Evolutionary conservation across 2,888 invertebrate species (phyloP).

Genomic region (Hetaerina titia): DNA sequence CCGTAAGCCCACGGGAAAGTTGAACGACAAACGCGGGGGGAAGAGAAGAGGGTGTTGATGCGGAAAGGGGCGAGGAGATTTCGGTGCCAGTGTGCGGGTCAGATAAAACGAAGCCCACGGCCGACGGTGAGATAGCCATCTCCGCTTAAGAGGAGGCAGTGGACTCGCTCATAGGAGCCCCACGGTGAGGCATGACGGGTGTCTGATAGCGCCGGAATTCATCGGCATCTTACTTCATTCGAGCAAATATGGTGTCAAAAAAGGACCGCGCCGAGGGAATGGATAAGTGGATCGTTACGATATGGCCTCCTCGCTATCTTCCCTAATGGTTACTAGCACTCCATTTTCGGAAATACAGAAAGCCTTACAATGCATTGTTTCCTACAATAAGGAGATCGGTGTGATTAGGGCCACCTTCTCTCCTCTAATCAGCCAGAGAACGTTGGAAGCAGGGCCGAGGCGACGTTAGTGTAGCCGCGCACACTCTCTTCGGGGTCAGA

Average conservation of each 20-base stretch:
- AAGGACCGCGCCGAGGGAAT: not conserved
- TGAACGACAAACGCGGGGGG: not conserved
- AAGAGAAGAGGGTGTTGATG: not conserved
- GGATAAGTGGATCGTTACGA: constrained; percentile 54
- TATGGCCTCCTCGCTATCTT: constrained; percentile 9
- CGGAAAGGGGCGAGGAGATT: constrained; percentile 10
- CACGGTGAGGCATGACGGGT: constrained; percentile 22
- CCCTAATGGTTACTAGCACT: constrained; percentile 16
- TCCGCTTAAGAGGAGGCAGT: constrained; percentile 16
- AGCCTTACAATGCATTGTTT: not conserved
- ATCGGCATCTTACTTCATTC: constrained; percentile 60
- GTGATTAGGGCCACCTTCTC: not conserved
- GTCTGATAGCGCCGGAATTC: constrained; percentile 41
- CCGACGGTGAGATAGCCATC: constrained; percentile 46
- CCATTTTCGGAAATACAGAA: constrained; percentile 12
- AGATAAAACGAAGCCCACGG: constrained; percentile 53
- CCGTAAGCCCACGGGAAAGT: constrained; percentile 28
- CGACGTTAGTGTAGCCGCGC: too few species aligned
- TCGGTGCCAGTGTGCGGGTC: constrained; percentile 14
- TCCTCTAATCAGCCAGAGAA: not conserved
- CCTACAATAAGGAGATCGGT: constrained; percentile 34
- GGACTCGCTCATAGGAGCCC: not conserved
- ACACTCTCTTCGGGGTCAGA: too few species aligned
- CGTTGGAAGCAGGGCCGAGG: too few species aligned
- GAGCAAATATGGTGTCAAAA: constrained; percentile 63